A percentile compares a stretch with the other conserved stretches of the same genome.
Evolutionary conservation across 2,888 invertebrate genomes (phyloP).

Genomic region (Apamea monoglypha): DNA sequence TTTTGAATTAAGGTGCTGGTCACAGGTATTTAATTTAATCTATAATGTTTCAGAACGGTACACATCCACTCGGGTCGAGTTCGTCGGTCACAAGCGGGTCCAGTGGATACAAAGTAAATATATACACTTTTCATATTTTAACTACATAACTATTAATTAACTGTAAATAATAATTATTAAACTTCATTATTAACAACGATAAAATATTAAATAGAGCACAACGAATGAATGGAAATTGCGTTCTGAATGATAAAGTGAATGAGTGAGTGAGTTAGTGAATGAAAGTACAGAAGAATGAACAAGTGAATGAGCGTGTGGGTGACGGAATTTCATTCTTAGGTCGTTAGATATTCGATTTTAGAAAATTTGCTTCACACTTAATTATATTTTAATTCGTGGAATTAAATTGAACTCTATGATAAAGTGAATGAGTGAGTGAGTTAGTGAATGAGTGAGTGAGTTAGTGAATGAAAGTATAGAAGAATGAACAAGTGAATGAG

Average conservation of each 20-base stretch:
- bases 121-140: constrained; percentile 27
- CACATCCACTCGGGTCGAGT: constrained; percentile 86
- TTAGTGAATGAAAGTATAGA: background rate
- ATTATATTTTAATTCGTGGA: background rate
- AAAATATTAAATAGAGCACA: background rate
- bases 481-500: background rate
- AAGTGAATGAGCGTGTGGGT: background rate
- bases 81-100: constrained; percentile 88
- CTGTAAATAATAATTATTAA: background rate
- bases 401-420: background rate
- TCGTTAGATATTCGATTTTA: background rate
- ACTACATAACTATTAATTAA: no score
- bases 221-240: background rate
- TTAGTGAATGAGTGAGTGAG: no score
- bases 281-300: background rate
- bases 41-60: constrained; percentile 83
- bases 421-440: background rate
- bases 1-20: no score
- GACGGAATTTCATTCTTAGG: background rate
- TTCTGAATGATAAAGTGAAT: background rate
- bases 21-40: background rate
- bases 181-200: background rate
- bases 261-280: background rate
- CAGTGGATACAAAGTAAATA: constrained; percentile 88
- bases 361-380: background rate